These are phyloP conservation scores for Erynnis tages DNA, from an alignment of 2,888 invertebrate genomes.

Conservation along the genomic window DNA sequence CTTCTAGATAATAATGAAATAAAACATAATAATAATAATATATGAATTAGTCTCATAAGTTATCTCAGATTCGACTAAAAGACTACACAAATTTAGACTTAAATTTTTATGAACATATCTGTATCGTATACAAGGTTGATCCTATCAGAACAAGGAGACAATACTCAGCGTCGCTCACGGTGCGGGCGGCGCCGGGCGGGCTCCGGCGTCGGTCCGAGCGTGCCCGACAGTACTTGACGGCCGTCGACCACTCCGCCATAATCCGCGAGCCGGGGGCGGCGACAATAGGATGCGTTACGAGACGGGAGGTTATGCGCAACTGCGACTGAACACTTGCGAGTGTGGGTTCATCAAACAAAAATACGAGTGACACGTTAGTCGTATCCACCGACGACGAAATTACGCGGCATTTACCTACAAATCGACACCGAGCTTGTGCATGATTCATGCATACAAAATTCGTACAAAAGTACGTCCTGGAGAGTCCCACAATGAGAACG, in stretches of 20 bases:
- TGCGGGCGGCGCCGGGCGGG: slow-evolving; percentile 13
- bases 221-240: slow-evolving; percentile 8
- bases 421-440: slow-evolving; percentile 3
- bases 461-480: slow-evolving; percentile 8
- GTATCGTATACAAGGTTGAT: slow-evolving; percentile 69
- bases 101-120: slow-evolving; percentile 79
- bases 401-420: background rate
- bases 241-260: background rate
- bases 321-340: background rate
- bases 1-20: slow-evolving; percentile 66
- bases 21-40: slow-evolving; percentile 57
- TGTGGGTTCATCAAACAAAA: slow-evolving; percentile 9
- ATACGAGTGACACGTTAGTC: slow-evolving; percentile 8
- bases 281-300: background rate
- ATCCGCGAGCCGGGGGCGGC: slow-evolving; percentile 1
- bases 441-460: no score
- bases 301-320: background rate
- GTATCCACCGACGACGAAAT: slow-evolving; percentile 4
- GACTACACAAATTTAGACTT: slow-evolving; percentile 77
- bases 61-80: slow-evolving; percentile 80
- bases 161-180: slow-evolving; percentile 58
- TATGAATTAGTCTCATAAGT: slow-evolving; percentile 72
- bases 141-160: slow-evolving; percentile 70
- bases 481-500: background rate
- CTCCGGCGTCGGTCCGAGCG: slow-evolving; percentile 23